Evolutionary conservation across 2,888 invertebrate species (phyloP), one percentile per base, ranked within the genome.

Genomic region (Scaptomyza caliginosa): DNA sequence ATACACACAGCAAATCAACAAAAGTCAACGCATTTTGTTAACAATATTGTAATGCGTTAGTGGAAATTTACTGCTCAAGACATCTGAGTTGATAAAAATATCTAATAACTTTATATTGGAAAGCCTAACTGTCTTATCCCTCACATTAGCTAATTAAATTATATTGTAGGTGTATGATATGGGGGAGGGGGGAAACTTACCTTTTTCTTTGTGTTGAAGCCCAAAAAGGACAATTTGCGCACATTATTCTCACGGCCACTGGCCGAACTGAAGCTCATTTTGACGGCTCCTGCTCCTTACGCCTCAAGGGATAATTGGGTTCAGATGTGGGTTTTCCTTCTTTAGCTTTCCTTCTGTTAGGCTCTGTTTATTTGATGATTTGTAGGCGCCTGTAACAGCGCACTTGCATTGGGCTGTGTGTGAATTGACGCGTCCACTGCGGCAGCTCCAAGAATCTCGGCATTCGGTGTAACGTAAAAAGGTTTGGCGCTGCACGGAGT

Each of bases 171-270:
- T 21, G n/a, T 28, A 4, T 7, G 17, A 0, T 19, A 11, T 6
- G 0, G 0, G 11, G 10, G n/a, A n/a, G n/a, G 7, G 21, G 21
- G 21, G 21, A 2, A 16, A 88, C 91, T 91, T 70, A 91, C 93
- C 93, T 93, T 89, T 63, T 90, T 89, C 43, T 88, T 90, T 39
- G 93, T 93, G 66, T 93, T 93, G 88, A 95, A 95, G 80, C 95
- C 95, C 69, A 95, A 93, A 90, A 95, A 95, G 49, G 95, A 95
- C 56, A 95, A 92, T 90, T 95, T 95, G 91, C 94, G 93, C 88
- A 93, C 93, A 88, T 93, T 94, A 81, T 93, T 93, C 82, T 93
- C 92, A 52, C 88, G 80, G 64, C 88, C 87, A 67, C 89, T 89
- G 76, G 89, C 90, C 86, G 90, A 91, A 70, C 89, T 90, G 84